phyloP scores from a whole-genome alignment of 1,140 invertebrate species.

The Ectropis grisescens region DNA sequence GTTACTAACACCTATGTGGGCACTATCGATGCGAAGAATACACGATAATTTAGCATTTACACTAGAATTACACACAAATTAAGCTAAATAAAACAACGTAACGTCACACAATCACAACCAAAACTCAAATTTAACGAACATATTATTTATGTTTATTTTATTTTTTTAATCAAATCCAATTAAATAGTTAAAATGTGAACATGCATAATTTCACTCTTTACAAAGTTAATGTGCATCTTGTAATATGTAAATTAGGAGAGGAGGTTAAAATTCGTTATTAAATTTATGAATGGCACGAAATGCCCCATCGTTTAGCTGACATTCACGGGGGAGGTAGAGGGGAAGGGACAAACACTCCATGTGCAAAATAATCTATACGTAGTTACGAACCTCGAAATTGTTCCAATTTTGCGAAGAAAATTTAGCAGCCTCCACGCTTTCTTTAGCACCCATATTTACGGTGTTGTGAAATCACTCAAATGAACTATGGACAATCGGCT shows the following conservation, averaged over 20 bases:
- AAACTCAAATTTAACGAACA: no score
- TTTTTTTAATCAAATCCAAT: no score
- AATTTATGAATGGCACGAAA: constrained; percentile 17
- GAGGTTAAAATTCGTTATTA: no score
- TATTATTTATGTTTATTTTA: no score
- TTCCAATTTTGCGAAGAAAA: constrained; percentile 81
- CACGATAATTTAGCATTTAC: no score
- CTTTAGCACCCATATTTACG: constrained; percentile 78
- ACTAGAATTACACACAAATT: no score
- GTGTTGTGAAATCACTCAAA: constrained; percentile 59
- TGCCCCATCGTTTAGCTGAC: constrained; percentile 44
- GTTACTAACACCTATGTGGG: no score
- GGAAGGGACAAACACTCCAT: constrained; percentile 65
- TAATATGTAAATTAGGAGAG: no score
- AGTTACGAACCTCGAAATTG: constrained; percentile 77
- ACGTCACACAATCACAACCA: no score
- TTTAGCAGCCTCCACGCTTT: constrained; percentile 80
- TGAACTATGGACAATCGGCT: constrained; percentile 55
- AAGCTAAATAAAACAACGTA: no score
- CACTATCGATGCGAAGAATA: no score
- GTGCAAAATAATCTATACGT: constrained; percentile 63
- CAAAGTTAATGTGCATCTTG: constrained; percentile 41
- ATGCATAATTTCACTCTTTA: constrained; percentile 41
- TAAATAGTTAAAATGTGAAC: constrained; percentile 39
- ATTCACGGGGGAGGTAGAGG: constrained; percentile 49